Evolutionary conservation across 2,113 vertebrate genomes (phyloP).

Genomic region (Notechis scutatus): DNA sequence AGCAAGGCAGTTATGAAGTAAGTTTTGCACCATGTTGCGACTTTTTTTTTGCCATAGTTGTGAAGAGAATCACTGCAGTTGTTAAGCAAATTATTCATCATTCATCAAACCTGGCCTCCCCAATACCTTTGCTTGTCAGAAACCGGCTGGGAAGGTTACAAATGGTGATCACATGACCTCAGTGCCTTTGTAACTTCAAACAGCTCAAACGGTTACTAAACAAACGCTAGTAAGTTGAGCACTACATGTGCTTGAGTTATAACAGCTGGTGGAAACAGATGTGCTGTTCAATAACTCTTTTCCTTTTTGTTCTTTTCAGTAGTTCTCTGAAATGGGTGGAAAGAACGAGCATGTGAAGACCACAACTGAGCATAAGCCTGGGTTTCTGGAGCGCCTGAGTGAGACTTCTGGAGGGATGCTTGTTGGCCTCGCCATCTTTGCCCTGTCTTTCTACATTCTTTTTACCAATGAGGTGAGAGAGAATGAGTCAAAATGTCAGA

Average conservation of each 20-base stretch:
- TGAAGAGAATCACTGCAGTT: too few relatives aligned
- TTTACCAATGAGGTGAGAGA: constrained; percentile 91
- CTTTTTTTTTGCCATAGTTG: background rate
- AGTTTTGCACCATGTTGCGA: background rate
- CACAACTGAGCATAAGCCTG: constrained; percentile 71
- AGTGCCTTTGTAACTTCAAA: background rate
- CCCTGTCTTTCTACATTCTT: constrained; percentile 87
- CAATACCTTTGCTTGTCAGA: background rate
- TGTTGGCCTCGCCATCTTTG: constrained; percentile 79
- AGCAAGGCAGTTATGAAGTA: background rate
- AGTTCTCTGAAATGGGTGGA: constrained; percentile 60
- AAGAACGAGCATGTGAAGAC: constrained; percentile 76
- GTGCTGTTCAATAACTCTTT: background rate
- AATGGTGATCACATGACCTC: background rate
- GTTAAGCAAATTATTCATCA: background rate
- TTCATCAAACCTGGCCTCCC: background rate
- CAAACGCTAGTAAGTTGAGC: background rate
- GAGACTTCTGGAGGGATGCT: constrained; percentile 86
- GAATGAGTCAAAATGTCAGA: background rate
- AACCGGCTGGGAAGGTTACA: background rate
- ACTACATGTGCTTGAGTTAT: background rate
- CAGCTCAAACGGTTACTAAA: background rate
- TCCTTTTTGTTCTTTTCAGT: constrained; percentile 3
- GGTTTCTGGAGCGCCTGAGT: constrained; percentile 89
- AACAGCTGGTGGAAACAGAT: background rate